A percentile compares a stretch with the other conserved stretches of the same genome.
These are phyloP conservation scores for Oncorhynchus tshawytscha DNA, from an alignment of 2,113 vertebrate species.

Conservation along the genomic window DNA sequence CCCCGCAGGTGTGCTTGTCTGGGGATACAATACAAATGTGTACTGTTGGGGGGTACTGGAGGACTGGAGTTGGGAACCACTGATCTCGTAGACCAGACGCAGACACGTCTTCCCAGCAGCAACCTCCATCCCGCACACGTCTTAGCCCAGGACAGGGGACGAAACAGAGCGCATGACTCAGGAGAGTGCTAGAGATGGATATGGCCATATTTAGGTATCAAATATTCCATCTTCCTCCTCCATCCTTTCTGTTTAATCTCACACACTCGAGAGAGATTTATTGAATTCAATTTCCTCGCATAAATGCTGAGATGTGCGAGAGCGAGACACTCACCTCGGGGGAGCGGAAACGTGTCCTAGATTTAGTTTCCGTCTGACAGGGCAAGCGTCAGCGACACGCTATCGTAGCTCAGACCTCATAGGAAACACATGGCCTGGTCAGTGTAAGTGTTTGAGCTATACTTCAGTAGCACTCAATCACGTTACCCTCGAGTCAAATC, in stretches of 20 bases:
- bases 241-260: conserved; percentile 31
- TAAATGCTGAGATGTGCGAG: conserved; percentile 26
- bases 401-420: conserved; percentile 6
- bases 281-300: conserved; percentile 25
- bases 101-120: not conserved
- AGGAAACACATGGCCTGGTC: conserved; percentile 2
- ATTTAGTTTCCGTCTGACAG: conserved; percentile 3
- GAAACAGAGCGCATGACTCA: no score
- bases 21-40: no score
- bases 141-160: not conserved
- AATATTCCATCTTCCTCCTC: conserved; percentile 20
- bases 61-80: no score
- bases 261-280: conserved; percentile 15
- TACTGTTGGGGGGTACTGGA: no score
- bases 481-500: no score
- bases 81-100: not conserved
- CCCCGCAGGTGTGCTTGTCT: no score
- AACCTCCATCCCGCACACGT: no score
- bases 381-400: conserved; percentile 2
- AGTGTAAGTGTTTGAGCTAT: not conserved
- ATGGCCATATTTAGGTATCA: conserved; percentile 14
- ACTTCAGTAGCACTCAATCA: no score
- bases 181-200: not conserved
- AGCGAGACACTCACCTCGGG: conserved; percentile 22
- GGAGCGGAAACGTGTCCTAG: conserved; percentile 37